Conservation (phyloP, 2,113 vertebrate genomes). For the Motacilla alba region DNA sequence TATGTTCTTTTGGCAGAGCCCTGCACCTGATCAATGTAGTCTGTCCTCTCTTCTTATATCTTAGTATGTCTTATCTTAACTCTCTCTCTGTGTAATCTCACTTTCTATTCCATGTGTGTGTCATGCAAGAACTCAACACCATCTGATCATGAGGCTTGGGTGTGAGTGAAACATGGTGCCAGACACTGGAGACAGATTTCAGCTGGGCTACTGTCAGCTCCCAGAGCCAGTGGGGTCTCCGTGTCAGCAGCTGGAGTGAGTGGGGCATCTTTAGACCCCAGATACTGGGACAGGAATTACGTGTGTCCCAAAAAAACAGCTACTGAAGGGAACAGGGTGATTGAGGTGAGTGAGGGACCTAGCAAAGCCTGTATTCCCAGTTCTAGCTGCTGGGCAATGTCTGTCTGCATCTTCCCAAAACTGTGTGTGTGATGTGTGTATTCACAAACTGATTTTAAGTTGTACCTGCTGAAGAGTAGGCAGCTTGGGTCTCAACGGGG, state of each 20-base stretch:
- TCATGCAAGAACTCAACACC: neutral
- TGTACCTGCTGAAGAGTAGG: neutral
- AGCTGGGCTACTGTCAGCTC: neutral
- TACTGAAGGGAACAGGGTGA: too few relatives aligned
- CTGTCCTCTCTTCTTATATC: neutral
- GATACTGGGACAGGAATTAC: neutral
- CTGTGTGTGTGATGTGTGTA: neutral
- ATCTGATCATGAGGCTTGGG: neutral
- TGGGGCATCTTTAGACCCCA: rapidly evolving
- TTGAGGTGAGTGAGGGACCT: neutral
- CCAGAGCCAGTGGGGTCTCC: neutral
- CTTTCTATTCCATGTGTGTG: rapidly evolving
- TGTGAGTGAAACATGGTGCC: neutral
- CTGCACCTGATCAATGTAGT: rapidly evolving
- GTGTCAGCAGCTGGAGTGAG: neutral
- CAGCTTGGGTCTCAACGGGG: rapidly evolving
- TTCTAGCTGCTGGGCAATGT: rapidly evolving
- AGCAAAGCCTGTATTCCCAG: rapidly evolving
- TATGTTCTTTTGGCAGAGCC: neutral
- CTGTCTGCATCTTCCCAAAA: neutral
- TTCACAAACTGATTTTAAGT: neutral
- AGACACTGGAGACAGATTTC: neutral
- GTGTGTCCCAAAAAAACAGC: neutral
- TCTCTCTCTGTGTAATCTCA: neutral
- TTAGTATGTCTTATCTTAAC: neutral